Evolutionary conservation across 2,888 invertebrate species (phyloP), one percentile per base, ranked within the genome.

Genomic region (Pediacus dermestoides): DNA sequence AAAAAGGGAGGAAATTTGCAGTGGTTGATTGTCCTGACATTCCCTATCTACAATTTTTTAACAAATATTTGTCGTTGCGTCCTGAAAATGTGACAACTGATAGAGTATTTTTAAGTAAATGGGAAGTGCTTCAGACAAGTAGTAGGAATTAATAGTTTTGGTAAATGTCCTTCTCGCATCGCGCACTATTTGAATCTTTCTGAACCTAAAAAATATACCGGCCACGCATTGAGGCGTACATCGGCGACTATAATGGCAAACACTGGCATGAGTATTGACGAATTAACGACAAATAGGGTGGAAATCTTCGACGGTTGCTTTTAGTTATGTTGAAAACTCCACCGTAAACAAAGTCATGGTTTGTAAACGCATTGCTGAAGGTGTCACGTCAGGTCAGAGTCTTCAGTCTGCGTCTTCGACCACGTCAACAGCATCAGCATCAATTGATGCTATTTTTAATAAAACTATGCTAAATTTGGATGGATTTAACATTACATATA

Each of bases 61-160:
- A 46, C 31, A 31, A 39, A 39, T 40, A 34, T 42, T 42, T 39
- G 34, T 36, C 45, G 33, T 36, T 39, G 34, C 25, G 15, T 30
- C 30, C 35, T 15, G 34, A 39, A 45, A 45, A 39, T 46, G 30
- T 37, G 34, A 30, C 34, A 36, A 45, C 39, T 36, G 41, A 42
- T 26, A 15, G 30, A 37, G 37, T 42, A 26, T 42, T 42, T 15
- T 37, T 37, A 37, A 26, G 31, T 9, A 41, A 39, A 41, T 33
- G 43, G 44, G 10, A 38, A 44, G 18, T 38, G 34, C 9, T 40
- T 28, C 30, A 44, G 38, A 32, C 36, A 46, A 41, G 43, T 38
- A 16, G 38, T 41, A 34, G 42, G 37, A 18, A 39, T 46, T 16
- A 43, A 39, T 30, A 43, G 34, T 30, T 37, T 44, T 42, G 32